Conservation (phyloP, 2,113 vertebrate species). For the Ciconia stormi region DNA sequence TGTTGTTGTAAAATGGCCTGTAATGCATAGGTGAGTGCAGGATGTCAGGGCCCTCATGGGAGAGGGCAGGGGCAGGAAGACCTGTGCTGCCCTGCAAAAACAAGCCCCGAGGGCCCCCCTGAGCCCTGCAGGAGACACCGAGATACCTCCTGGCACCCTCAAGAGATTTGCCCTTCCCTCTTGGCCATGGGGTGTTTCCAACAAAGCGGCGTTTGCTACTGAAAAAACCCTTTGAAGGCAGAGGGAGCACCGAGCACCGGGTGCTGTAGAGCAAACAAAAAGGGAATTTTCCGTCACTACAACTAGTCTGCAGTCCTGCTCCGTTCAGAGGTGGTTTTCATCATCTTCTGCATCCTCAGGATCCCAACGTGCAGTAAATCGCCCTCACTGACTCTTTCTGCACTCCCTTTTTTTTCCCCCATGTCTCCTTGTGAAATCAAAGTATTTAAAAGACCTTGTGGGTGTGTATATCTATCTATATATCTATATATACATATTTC, state of each 20-base stretch:
- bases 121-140: background rate
- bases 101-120: background rate
- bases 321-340: background rate
- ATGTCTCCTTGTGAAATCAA: background rate
- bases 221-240: background rate
- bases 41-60: background rate
- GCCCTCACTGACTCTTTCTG: background rate
- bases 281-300: background rate
- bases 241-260: fast-evolving
- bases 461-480: background rate
- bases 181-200: background rate
- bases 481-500: background rate
- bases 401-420: background rate
- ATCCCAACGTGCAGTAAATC: background rate
- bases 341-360: background rate
- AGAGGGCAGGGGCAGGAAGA: background rate
- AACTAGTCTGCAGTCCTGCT: background rate
- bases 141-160: background rate
- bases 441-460: background rate
- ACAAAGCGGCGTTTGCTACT: fast-evolving
- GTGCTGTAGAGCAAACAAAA: background rate
- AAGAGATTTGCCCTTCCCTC: background rate
- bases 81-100: background rate
- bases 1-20: background rate
- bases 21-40: no score